Evolutionary conservation across 35 echinoderm and acorn worm species (phyloP), one percentile per base, ranked within the genome.

Genomic region (Stichopus chloronotus): DNA sequence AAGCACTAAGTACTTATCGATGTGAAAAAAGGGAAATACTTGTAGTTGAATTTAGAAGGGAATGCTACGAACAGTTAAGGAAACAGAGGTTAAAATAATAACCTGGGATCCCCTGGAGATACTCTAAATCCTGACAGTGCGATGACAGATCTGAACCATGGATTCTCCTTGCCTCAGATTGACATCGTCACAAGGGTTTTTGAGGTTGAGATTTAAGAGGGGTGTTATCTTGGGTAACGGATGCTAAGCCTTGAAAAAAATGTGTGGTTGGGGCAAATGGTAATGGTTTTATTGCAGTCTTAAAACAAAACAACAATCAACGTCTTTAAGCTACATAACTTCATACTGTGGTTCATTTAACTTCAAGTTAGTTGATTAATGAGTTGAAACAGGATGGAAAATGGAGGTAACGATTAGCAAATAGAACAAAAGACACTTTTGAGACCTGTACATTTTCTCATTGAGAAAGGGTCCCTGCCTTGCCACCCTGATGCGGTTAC

Each of bases 401-500:
- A 68, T 17, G 63, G 63, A 68, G 63, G 17, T 68, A n/a, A n/a
- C n/a, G n/a, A n/a, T n/a, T n/a, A 68, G 63, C 63, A 68, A 68
- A 68, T 68, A 68, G 17, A 68, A 68, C 63, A 68, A 68, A 68
- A 68, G 63, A 68, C 63, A 68, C 63, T 68, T 68, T 68, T 68
- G 63, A 68, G 63, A 68, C 63, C 63, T 68, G 63, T 17, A 68
- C 63, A 68, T 68, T 68, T 68, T 68, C 63, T 68, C 63, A 68
- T 68, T 68, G 63, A 68, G 63, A 68, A 68, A 68, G 63, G 63
- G 63, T 68, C 63, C 63, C 63, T 68, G 63, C 63, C 63, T 68
- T 68, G 63, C 63, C 63, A 68, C 63, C 63, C 63, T 17, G 63
- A 68, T 68, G 63, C 63, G 63, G 63, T 68, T 68, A 68, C 63